Evolutionary conservation across 2,113 vertebrate genomes (phyloP).

Genomic region (Oreocharis arfaki): DNA sequence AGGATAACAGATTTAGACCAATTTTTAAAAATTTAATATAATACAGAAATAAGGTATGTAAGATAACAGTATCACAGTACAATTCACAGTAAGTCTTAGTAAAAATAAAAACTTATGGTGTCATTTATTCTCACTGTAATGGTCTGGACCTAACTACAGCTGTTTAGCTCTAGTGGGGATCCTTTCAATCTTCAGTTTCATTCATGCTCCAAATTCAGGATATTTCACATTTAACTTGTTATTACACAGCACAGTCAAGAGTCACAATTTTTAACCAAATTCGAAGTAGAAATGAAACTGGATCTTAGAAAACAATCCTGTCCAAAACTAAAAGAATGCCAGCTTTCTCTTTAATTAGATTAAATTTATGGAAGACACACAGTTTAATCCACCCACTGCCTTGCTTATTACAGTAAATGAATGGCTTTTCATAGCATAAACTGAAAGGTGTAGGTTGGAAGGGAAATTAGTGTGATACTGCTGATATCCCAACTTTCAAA

Average conservation of each 20-base stretch:
- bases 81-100: neutral
- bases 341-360: neutral
- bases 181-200: neutral
- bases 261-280: neutral
- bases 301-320: neutral
- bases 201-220: neutral
- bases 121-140: neutral
- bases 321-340: neutral
- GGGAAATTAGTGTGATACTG: neutral
- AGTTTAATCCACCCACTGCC: neutral
- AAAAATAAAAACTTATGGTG: neutral
- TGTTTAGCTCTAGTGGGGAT: neutral
- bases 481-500: neutral
- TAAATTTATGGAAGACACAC: neutral
- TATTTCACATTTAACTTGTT: neutral
- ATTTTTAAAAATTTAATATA: neutral
- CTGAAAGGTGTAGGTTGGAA: neutral
- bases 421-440: neutral
- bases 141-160: neutral
- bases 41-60: neutral
- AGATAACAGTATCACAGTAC: neutral
- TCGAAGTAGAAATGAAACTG: neutral
- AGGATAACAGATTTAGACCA: neutral
- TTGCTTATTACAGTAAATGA: neutral
- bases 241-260: neutral